Percentiles rank a stretch among this genome's conserved stretches.
These are phyloP conservation scores for Scomber colias DNA, from an alignment of 2,113 vertebrate species.

Conservation along the genomic window DNA sequence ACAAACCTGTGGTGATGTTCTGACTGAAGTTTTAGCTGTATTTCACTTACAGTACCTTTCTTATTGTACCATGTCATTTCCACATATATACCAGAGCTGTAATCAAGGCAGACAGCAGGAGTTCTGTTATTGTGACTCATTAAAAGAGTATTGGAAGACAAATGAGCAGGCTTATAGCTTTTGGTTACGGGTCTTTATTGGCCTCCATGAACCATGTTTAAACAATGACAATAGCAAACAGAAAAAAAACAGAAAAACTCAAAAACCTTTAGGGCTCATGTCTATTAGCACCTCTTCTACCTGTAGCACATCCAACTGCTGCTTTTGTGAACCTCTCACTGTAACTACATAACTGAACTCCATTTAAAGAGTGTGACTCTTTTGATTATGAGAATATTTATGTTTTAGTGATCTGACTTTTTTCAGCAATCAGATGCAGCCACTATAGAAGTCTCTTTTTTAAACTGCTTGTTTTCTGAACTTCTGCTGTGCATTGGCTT, in stretches of 20 bases:
- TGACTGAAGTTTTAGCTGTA: neutral
- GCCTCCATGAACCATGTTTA: slow-evolving; percentile 65
- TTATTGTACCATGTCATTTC: neutral
- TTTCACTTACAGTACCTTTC: too few relatives aligned
- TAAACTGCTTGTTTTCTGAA: slow-evolving; percentile 19
- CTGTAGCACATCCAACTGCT: slow-evolving; percentile 20
- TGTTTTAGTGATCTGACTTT: slow-evolving; percentile 7
- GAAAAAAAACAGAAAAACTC: slow-evolving; percentile 24
- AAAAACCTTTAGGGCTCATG: slow-evolving; percentile 14
- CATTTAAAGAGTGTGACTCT: neutral
- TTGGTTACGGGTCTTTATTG: slow-evolving; percentile 74
- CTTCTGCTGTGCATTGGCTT: slow-evolving; percentile 21
- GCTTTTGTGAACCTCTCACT: slow-evolving; percentile 7
- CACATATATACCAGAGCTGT: neutral
- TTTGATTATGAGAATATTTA: neutral
- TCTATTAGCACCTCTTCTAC: slow-evolving; percentile 33
- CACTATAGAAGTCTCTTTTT: neutral
- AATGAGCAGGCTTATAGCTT: slow-evolving; percentile 17
- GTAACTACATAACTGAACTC: slow-evolving; percentile 5
- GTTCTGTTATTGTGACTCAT: neutral
- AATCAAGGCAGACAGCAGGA: neutral
- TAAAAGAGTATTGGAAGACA: slow-evolving; percentile 10
- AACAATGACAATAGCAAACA: slow-evolving; percentile 72
- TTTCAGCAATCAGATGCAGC: slow-evolving; percentile 22
- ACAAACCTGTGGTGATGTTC: too few relatives aligned